Conservation (phyloP, 92 coral and sea anemone species). For the Anthopleura xanthogrammica region DNA sequence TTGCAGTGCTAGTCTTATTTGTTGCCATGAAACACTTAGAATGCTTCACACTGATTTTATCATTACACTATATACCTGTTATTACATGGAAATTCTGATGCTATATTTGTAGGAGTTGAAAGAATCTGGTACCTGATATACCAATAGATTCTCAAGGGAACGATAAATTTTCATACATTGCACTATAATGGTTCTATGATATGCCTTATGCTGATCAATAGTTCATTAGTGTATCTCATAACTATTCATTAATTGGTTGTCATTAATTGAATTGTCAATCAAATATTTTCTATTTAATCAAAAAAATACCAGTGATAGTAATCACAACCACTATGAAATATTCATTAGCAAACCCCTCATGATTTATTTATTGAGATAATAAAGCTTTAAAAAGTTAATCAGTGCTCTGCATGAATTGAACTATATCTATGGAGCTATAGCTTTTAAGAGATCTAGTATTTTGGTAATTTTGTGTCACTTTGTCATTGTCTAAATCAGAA, state of each 20-base stretch:
- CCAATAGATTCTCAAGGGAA: no score
- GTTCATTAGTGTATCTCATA: neutral
- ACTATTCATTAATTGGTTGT: slow-evolving; percentile 1
- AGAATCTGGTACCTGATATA: no score
- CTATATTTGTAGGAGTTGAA: no score
- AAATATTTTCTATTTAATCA: neutral
- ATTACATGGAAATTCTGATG: no score
- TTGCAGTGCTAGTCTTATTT: no score
- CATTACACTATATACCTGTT: no score
- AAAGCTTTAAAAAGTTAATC: neutral
- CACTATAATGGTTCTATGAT: neutral
- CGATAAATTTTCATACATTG: neutral
- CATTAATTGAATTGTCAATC: neutral
- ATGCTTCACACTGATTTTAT: no score
- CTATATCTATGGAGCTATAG: no score
- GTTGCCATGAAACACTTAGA: no score
- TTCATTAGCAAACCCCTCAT: neutral
- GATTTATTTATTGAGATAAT: neutral
- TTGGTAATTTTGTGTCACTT: neutral
- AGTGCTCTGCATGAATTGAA: neutral
- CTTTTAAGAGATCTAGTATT: neutral
- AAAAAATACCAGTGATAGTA: neutral
- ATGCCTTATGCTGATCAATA: neutral
- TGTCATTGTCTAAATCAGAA: neutral
- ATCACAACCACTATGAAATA: neutral